Evolutionary conservation across 2,888 invertebrate species (phyloP).

Genomic region (Pachliopta kotzebuea): DNA sequence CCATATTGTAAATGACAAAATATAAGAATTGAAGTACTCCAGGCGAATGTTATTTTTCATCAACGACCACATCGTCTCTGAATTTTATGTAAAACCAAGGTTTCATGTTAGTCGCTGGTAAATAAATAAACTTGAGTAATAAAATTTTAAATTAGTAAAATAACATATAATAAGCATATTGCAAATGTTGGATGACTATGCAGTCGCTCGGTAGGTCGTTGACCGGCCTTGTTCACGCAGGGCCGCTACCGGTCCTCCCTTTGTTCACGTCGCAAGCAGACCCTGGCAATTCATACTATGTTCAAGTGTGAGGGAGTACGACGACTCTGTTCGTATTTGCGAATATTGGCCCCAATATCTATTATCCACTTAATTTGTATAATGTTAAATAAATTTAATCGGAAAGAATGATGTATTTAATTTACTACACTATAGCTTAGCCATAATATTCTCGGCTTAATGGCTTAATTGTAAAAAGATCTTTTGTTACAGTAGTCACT

Average conservation of each 20-base stretch:
- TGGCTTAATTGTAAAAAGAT: constrained; percentile 1
- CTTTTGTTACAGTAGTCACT: not conserved
- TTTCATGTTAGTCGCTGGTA: no score
- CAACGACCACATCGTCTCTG: not conserved
- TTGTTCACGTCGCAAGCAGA: constrained; percentile 53
- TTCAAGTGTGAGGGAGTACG: constrained; percentile 27
- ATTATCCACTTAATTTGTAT: not conserved
- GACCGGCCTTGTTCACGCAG: constrained; percentile 76
- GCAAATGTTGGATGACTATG: constrained; percentile 41
- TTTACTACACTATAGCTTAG: not conserved
- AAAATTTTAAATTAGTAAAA: not conserved
- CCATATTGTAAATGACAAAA: no score
- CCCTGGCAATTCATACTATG: constrained; percentile 38
- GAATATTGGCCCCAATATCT: constrained; percentile 3
- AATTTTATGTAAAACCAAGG: no score
- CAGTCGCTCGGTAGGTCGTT: constrained; percentile 63
- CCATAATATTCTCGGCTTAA: not conserved
- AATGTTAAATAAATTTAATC: not conserved
- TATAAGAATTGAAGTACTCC: no score
- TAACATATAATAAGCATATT: constrained; percentile 45
- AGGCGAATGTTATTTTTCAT: no score
- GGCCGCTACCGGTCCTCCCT: constrained; percentile 55
- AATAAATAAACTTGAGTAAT: not conserved
- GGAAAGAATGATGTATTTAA: not conserved
- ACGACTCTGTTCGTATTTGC: constrained; percentile 1